These are phyloP conservation scores for Smithornis capensis DNA, from an alignment of 2,113 vertebrate genomes.

Conservation along the genomic window DNA sequence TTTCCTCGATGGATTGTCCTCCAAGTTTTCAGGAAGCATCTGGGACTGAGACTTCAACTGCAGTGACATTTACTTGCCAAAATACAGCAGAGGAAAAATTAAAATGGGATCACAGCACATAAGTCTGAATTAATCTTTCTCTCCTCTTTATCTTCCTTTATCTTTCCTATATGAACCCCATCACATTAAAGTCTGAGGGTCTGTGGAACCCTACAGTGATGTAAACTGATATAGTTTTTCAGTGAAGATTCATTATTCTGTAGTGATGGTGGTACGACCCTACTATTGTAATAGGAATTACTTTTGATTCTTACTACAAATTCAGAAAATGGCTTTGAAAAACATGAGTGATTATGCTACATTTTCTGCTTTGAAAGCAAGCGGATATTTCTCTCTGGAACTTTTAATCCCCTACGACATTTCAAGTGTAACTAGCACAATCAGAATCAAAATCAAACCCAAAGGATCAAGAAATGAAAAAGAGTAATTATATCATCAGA, in stretches of 20 bases:
- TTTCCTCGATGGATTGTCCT: neutral
- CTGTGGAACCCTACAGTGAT: neutral
- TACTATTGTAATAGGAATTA: neutral
- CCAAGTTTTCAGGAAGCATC: neutral
- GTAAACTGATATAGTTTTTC: neutral
- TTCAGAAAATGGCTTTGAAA: constrained; percentile 6
- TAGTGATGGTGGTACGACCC: neutral
- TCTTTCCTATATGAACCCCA: neutral
- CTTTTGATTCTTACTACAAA: neutral
- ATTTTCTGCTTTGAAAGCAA: neutral
- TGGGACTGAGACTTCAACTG: neutral
- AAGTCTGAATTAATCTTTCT: neutral
- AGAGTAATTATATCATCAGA: neutral
- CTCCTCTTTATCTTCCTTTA: neutral
- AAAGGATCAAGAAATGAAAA: neutral
- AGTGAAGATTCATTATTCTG: constrained; percentile 14
- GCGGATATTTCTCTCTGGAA: neutral
- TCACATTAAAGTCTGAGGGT: neutral
- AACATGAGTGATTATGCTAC: neutral
- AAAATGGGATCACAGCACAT: neutral
- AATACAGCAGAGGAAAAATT: neutral
- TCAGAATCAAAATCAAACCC: neutral
- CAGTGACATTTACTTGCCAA: neutral
- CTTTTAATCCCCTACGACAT: neutral
- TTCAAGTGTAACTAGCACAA: neutral